A percentile compares a stretch with the other conserved stretches of the same genome.
Conservation (phyloP, 2,113 vertebrate species). For the Colinus virginianus region DNA sequence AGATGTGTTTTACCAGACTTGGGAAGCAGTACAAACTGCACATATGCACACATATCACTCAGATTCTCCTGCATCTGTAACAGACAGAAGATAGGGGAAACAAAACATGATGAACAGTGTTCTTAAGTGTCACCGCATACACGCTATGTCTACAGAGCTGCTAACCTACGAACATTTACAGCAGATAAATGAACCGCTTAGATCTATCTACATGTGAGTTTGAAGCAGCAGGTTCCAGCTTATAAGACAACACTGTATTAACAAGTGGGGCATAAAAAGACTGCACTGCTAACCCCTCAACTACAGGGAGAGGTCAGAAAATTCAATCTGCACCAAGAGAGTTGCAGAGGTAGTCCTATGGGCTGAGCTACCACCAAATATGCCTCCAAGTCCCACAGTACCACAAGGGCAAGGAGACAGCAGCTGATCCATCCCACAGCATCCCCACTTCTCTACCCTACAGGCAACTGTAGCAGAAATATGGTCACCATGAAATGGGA, state of each 20-base stretch:
- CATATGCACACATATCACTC: not conserved
- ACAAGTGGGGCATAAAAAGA: fast-evolving
- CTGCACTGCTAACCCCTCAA: not conserved
- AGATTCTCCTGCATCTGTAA: not conserved
- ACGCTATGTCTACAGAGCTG: not conserved
- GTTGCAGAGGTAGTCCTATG: not conserved
- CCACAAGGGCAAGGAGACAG: not conserved
- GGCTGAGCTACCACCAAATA: not conserved
- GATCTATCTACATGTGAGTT: not conserved
- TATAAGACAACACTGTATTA: not conserved
- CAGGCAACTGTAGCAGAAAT: not conserved
- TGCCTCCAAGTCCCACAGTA: not conserved
- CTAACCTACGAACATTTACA: not conserved
- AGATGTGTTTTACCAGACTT: not conserved
- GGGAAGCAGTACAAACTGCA: not conserved
- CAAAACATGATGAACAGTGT: not conserved
- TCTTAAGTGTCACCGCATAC: not conserved
- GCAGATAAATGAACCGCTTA: not conserved
- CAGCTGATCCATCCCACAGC: not conserved
- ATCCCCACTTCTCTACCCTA: not conserved
- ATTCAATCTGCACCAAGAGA: fast-evolving
- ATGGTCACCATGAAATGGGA: not conserved
- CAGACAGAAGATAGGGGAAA: not conserved
- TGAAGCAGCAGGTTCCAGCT: not conserved
- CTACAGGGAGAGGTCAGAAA: not conserved